Evolutionary conservation across 2,888 invertebrate species (phyloP).

Genomic region (Chouioia cunea): DNA sequence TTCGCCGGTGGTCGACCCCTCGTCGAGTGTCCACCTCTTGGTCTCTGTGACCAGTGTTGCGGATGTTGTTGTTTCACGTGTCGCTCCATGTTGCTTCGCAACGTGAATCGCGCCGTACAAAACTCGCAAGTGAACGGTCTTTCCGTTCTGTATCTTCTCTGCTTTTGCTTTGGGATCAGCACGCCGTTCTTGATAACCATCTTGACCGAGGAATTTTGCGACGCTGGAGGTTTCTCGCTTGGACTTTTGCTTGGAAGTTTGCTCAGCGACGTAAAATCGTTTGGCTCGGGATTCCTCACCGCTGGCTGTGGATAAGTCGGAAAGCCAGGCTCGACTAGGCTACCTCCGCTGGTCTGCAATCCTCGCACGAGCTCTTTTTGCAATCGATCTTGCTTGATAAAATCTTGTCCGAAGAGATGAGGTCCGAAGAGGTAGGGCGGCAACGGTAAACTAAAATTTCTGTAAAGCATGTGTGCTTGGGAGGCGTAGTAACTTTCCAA

Average conservation of each 20-base stretch:
- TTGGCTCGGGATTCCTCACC: slow-evolving; percentile 42
- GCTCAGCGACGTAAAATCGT: slow-evolving; percentile 52
- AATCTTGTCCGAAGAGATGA: slow-evolving; percentile 77
- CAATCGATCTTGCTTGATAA: slow-evolving; percentile 74
- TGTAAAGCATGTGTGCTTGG: slow-evolving; percentile 60
- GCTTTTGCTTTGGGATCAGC: slow-evolving; percentile 92
- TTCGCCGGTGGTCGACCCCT: slow-evolving; percentile 70
- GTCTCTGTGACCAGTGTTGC: slow-evolving; percentile 86
- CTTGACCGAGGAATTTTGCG: slow-evolving; percentile 78
- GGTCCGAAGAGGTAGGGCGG: slow-evolving; percentile 76
- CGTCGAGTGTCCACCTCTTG: slow-evolving; percentile 73
- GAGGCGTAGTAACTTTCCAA: slow-evolving; percentile 63
- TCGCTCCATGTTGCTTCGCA: slow-evolving; percentile 94
- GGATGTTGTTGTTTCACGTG: slow-evolving; percentile 96
- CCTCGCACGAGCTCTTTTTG: slow-evolving; percentile 77
- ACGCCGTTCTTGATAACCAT: slow-evolving; percentile 93
- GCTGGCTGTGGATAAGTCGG: no score
- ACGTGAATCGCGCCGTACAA: slow-evolving; percentile 90
- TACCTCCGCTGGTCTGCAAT: slow-evolving; percentile 79
- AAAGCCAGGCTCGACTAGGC: slow-evolving; percentile 69
- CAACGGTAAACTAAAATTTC: slow-evolving; percentile 58
- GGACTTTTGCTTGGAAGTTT: slow-evolving; percentile 16
- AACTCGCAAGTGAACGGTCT: slow-evolving; percentile 92
- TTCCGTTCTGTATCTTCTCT: slow-evolving; percentile 89
- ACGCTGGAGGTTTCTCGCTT: slow-evolving; percentile 59